These are phyloP conservation scores for Xiphophorus maculatus DNA, from an alignment of 2,113 vertebrate genomes.

Conservation along the genomic window DNA sequence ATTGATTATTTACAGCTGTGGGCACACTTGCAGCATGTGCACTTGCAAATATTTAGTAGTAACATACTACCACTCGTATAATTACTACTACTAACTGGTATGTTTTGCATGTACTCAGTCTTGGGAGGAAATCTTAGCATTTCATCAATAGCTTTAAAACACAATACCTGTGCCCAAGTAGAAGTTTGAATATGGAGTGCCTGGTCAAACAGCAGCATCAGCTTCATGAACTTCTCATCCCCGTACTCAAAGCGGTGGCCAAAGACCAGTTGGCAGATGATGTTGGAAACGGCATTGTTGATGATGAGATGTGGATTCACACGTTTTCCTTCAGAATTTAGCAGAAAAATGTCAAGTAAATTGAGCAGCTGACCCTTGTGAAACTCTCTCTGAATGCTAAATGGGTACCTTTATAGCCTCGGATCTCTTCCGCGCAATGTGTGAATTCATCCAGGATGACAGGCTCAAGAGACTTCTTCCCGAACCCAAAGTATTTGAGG, in stretches of 20 bases:
- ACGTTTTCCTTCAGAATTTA: slow-evolving; percentile 39
- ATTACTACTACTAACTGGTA: neutral
- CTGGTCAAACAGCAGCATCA: slow-evolving; percentile 72
- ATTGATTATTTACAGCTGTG: no score
- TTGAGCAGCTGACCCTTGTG: fast-evolving
- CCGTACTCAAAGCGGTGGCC: slow-evolving; percentile 83
- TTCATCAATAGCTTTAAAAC: neutral
- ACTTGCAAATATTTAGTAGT: no score
- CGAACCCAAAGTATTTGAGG: slow-evolving; percentile 81
- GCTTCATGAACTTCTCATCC: slow-evolving; percentile 75
- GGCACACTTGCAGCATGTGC: no score
- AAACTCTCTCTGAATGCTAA: fast-evolving
- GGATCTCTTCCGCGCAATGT: slow-evolving; percentile 23
- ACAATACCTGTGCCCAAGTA: slow-evolving; percentile 71
- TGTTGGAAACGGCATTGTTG: slow-evolving; percentile 82
- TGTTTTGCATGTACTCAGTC: neutral
- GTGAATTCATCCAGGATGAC: slow-evolving; percentile 79
- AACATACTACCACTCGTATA: no score
- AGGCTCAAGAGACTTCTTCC: slow-evolving; percentile 77
- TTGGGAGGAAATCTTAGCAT: neutral
- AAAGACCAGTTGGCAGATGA: slow-evolving; percentile 86
- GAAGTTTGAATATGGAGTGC: slow-evolving; percentile 42
- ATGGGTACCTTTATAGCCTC: slow-evolving; percentile 22
- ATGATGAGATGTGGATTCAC: slow-evolving; percentile 79
- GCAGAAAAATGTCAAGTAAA: neutral